Evolutionary conservation across 2,888 invertebrate genomes (phyloP), one percentile per base, ranked within the genome.

Genomic region (Halictus quadricinctus): DNA sequence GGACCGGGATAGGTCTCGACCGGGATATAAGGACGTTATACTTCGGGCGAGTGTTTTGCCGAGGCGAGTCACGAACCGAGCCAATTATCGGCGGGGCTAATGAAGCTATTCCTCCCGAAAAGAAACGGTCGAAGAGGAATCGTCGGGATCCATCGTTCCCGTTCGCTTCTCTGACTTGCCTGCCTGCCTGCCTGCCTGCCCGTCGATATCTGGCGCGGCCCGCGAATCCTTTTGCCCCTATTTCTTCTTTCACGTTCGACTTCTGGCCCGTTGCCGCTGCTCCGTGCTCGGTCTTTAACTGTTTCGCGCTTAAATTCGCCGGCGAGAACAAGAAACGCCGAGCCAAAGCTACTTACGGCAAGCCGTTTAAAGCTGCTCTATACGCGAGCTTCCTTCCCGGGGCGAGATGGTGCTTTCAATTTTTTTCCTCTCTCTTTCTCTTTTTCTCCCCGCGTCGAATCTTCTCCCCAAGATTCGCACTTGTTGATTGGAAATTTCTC

Each of bases 51-150:
- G 70, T 81, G 75, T 84, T 83, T 83, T 79, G 74, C 83, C 82
- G 85, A 89, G 78, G 84, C 87, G 73, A 88, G 88, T 91, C 88
- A 91, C 89, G 88, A 86, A 70, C 78, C 25, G 81, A 76, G 83
- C 86, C 88, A 91, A 91, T 91, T 91, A 91, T 89, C 87, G 73
- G 74, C 70, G 66, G 78, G 66, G 77, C 85, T 90, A 89, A 91
- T 90, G 88, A 91, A 91, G 88, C 84, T 87, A 80, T 81, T 72
- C 74, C 69, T 60, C 70, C 64, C 72, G 72, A 70, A 89, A 79
- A 76, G 83, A 85, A 79, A 64, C 12, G 66, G 74, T 83, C 74
- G 79, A 77, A 82, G 81, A 83, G 81, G 72, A 87, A 89, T 89
- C 69, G 76, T 15, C 48, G 70, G 79, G 70, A 84, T 79, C 79